Evolutionary conservation across 2,113 vertebrate genomes (phyloP).

Genomic region (Nematolebias whitei): DNA sequence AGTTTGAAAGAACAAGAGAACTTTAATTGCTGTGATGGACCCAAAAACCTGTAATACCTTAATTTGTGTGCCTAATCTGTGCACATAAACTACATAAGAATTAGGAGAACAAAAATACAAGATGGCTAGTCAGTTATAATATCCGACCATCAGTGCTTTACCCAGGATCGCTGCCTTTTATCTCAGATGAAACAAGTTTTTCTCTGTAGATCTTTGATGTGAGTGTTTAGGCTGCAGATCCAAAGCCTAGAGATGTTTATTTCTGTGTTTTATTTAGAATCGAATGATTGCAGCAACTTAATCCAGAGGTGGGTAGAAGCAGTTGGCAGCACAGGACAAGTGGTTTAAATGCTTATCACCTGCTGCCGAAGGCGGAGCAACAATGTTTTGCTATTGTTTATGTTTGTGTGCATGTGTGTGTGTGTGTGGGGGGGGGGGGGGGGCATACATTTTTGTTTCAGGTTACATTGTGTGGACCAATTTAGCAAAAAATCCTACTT

Average conservation of each 20-base stretch:
- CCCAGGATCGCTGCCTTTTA: constrained; percentile 19
- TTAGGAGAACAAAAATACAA: neutral
- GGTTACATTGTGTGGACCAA: no score
- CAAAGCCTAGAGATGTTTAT: constrained; percentile 69
- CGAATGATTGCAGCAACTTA: constrained; percentile 61
- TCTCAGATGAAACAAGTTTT: constrained; percentile 27
- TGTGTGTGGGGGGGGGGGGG: no score
- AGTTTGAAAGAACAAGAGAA: constrained; percentile 3
- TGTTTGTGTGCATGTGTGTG: no score
- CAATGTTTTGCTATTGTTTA: no score
- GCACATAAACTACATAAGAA: neutral
- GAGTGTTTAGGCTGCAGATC: constrained; percentile 50
- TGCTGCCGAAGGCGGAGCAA: no score
- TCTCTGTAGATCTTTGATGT: constrained; percentile 37
- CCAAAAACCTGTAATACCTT: neutral
- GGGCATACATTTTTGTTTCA: no score
- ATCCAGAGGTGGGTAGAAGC: constrained; percentile 65
- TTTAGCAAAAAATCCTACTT: no score
- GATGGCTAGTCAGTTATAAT: neutral
- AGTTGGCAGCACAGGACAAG: constrained; percentile 53
- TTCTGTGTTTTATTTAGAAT: constrained; percentile 68
- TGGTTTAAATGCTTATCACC: constrained; percentile 34
- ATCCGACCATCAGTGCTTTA: constrained; percentile 1
- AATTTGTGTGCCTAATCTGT: neutral
- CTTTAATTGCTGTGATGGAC: no score